Base-by-base conservation (phyloP, 30 jellyfish, hydroid and myxozoan genomes). In the Morbakka virulenta region DNA sequence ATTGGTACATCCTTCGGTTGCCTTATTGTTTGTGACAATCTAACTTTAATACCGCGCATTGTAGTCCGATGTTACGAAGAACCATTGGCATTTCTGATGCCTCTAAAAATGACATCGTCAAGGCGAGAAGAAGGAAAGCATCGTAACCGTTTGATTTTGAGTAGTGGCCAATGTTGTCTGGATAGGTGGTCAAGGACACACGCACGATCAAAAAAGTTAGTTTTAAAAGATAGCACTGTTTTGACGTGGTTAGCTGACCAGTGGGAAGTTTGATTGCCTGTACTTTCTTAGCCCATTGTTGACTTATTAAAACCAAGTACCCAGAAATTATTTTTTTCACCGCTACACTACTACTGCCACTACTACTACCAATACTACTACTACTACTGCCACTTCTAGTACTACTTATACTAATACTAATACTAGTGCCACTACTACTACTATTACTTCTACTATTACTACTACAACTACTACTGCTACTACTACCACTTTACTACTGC, bases 1-100 rank as follows among this genome's bases (percentile, higher is more conserved):
- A 72, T 92, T 41, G 98, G 98, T 20, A 92, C 98, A 20, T 64
- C 96, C n/a, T 80, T 32, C 64, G 98, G 98, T 0, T 79, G 87
- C 49, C 33, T 92, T 76, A 35, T 81, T 71, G 71, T 84, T 33
- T 92, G 98, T 72, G 95, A 92, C 69, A 74, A 91, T 41, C 36
- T 68, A 74, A 62, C 96, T 2, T 57, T 92, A 72, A 64, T 34
- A 30, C 95, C 94, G 1, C 51, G 69, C 33, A 24, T 53, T 13
- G 33, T 57, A 36, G 28, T 92, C 25, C 95, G 96, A 26, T 92
- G 98, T 80, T 92, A 50, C 81, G 70, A 88, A 13, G 96, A 92
- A 34, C 86, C 64, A 14, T 71, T 92, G 17, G 96, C 77, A 70
- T 50, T 62, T 78, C 78, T 92, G 50, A 57, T 84, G 50, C 98